Conservation (phyloP, 2,888 invertebrate species). For the Hirtodrosophila cameraria region DNA sequence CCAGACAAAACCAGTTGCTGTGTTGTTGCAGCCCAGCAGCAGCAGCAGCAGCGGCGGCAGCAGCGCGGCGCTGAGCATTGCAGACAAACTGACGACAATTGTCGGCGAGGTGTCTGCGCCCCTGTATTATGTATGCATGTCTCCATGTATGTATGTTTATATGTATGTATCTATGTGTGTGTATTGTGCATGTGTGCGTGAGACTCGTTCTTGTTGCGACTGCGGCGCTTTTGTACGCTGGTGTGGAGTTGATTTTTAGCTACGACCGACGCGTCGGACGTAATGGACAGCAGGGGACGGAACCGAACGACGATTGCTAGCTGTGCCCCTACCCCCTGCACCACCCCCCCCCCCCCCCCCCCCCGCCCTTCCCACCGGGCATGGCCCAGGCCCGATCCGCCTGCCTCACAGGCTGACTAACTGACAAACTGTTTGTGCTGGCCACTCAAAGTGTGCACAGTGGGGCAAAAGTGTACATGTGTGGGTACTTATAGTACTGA, state of each 20-base stretch:
- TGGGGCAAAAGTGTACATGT: constrained; percentile 23
- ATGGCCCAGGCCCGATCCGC: constrained; percentile 34
- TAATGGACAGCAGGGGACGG: constrained; percentile 67
- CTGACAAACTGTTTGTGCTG: constrained; percentile 65
- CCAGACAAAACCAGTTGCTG: constrained; percentile 56
- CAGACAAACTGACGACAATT: constrained; percentile 78
- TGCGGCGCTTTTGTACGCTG: constrained; percentile 67
- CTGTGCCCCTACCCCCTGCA: constrained; percentile 9
- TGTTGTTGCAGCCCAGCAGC: constrained; percentile 26
- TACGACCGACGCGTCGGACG: constrained; percentile 50
- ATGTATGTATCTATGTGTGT: constrained; percentile 12
- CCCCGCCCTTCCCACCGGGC: no score
- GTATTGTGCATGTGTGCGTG: constrained; percentile 23
- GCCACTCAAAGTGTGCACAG: constrained; percentile 43
- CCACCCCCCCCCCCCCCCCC: no score
- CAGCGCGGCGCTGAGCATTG: constrained; percentile 66
- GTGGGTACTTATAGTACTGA: no score
- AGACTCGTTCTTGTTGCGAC: constrained; percentile 54
- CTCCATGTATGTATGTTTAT: constrained; percentile 16
- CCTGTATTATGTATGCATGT: constrained; percentile 61
- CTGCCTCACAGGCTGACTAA: constrained; percentile 64
- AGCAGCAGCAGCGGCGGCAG: constrained; percentile 30
- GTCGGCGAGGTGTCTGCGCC: constrained; percentile 78
- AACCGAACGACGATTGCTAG: constrained; percentile 27
- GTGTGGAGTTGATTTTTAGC: constrained; percentile 64